phyloP scores from a whole-genome alignment of 2,797 vertebrate species.

The Dipus sagitta region DNA sequence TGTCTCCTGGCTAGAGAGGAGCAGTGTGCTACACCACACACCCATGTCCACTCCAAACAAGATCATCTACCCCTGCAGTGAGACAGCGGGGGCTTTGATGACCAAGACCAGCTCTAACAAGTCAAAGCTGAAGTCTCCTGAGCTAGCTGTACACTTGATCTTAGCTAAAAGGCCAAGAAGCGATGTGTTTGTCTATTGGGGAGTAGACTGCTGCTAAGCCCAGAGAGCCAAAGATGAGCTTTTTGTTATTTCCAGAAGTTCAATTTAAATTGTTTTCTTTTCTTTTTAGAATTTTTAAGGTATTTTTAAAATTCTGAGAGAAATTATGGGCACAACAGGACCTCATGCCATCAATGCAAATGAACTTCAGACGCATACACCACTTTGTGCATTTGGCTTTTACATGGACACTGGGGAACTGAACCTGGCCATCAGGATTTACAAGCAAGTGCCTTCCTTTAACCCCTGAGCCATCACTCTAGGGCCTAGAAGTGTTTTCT shows the following conservation, averaged over 20 bases:
- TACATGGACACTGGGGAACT: too few relatives aligned
- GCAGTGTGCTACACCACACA: not conserved
- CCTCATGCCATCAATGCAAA: too few relatives aligned
- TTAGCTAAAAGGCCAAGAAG: not conserved
- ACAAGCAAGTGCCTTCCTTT: too few relatives aligned
- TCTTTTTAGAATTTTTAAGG: too few relatives aligned
- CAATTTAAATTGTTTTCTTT: not conserved
- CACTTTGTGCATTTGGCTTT: too few relatives aligned
- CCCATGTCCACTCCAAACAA: not conserved
- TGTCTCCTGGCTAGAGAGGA: not conserved
- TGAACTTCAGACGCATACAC: too few relatives aligned
- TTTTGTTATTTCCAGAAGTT: not conserved
- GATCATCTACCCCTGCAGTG: not conserved
- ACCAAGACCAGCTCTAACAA: not conserved
- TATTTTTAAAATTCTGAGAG: too few relatives aligned
- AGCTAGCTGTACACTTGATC: not conserved
- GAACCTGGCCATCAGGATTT: too few relatives aligned
- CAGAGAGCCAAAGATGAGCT: not conserved
- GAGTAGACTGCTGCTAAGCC: not conserved
- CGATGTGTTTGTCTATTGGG: not conserved
- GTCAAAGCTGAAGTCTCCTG: not conserved
- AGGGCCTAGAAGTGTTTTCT: not conserved
- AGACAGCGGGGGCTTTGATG: not conserved
- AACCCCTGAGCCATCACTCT: too few relatives aligned
- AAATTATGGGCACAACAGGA: too few relatives aligned